A percentile compares a stretch with the other conserved stretches of the same genome.
phyloP scores from a whole-genome alignment of 2,888 invertebrate genomes.

The Amphipyra berbera region DNA sequence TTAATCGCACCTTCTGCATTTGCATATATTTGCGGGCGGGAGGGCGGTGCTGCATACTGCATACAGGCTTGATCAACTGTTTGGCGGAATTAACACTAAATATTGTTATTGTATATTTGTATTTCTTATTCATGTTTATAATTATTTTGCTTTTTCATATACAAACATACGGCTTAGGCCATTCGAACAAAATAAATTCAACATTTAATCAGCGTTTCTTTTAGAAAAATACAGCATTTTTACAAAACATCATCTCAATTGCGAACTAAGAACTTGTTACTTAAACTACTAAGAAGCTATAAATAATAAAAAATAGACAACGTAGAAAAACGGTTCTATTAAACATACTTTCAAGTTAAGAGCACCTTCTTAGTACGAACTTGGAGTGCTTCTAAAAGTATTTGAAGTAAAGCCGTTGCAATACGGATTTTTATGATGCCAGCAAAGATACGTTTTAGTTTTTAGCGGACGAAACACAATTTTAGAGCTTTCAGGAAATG shows the following conservation, averaged over 20 bases:
- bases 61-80: too few species aligned
- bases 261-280: slow-evolving; percentile 44
- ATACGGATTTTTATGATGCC: slow-evolving; percentile 62
- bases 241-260: slow-evolving; percentile 24
- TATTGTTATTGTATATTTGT: too few species aligned
- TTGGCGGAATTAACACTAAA: too few species aligned
- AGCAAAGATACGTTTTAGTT: slow-evolving; percentile 52
- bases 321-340: slow-evolving; percentile 49
- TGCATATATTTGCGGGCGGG: too few species aligned
- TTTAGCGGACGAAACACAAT: slow-evolving; percentile 44
- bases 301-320: slow-evolving; percentile 51
- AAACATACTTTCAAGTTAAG: slow-evolving; percentile 56
- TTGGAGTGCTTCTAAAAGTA: slow-evolving; percentile 64
- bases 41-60: too few species aligned
- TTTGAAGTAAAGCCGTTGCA: slow-evolving; percentile 61
- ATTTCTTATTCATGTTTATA: too few species aligned
- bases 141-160: too few species aligned
- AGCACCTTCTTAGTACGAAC: slow-evolving; percentile 60
- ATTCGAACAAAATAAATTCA: neutral
- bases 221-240: neutral
- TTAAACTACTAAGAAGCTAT: slow-evolving; percentile 41
- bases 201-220: neutral
- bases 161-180: too few species aligned
- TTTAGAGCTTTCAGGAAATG: slow-evolving; percentile 38
- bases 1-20: too few species aligned